Base-by-base conservation (phyloP, 2,888 invertebrate genomes). In the Amphipyra tragopoginis region DNA sequence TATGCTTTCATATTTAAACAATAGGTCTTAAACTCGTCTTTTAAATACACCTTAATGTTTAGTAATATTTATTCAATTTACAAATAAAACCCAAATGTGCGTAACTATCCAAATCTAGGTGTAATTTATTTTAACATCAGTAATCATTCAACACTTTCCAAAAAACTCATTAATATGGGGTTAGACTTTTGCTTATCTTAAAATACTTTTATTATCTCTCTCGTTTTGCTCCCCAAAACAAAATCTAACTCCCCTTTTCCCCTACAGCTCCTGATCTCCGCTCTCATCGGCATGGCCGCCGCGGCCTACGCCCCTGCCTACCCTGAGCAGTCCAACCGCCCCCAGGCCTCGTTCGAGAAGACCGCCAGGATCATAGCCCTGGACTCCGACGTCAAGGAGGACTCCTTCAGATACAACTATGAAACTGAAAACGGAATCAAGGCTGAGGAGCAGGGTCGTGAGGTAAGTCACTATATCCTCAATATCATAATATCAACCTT, bases 351-450 rank as follows among this genome's bases (percentile, higher is more conserved):
- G 14, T 88, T 75, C 64, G 94, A 94, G 70, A 90, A 81, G 78
- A 93, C 74, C 53, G 94, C 94, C 54, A 85, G 92, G 49, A 94
- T 94, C 79, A 62, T 94, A 0, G 84, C 90, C 15, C 82, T 89
- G 68, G 92, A 94, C 75, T 86, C 93, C 0, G 93, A 94, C 15
- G 86, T 94, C 0, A 93, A 93, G 60, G 94, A 93, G 57, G 92
- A 93, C 81, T 91, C 92, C 40, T 94, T 91, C 88, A 89, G 93
- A 87, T 94, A 87, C 78, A 93, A 89, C 87, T 94, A 86, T 42
- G 94, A 94, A 77, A 94, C 94, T 6, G 94, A 94, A 72, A 94
- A 94, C 49, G 94, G 94, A 0, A 94, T 94, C 79, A 93, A 93
- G 68, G 94, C 91, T 72, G 92, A 94, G 75, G 94, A 94, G 40